phyloP scores from a whole-genome alignment of 2,113 vertebrate genomes.

The Salvator merianae region DNA sequence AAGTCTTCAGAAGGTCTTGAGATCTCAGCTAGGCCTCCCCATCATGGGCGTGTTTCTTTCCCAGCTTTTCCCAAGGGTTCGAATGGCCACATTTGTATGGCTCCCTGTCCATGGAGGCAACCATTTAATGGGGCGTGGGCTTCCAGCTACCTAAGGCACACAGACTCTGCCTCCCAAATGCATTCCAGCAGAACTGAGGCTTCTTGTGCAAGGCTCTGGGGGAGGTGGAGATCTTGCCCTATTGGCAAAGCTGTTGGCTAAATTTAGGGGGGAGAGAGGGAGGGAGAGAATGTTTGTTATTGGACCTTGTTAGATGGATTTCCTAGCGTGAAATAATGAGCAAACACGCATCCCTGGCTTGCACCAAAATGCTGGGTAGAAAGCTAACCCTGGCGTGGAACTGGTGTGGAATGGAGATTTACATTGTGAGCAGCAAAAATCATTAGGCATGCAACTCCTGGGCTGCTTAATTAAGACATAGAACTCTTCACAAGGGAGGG shows the following conservation, averaged over 20 bases:
- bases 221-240: constrained; percentile 3
- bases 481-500: constrained; percentile 50
- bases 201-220: not conserved
- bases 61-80: no score
- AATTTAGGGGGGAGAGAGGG: rapidly evolving
- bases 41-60: no score
- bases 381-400: not conserved
- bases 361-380: not conserved
- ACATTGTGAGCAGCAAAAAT: constrained; percentile 55
- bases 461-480: constrained; percentile 71
- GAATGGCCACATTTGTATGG: not conserved
- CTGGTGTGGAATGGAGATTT: constrained; percentile 11
- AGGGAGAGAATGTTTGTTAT: rapidly evolving
- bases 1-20: no score
- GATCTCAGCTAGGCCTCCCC: no score
- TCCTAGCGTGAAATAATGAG: not conserved
- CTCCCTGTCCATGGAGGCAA: not conserved
- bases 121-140: not conserved
- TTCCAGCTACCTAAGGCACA: not conserved
- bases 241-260: not conserved
- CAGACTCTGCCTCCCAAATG: rapidly evolving
- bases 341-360: rapidly evolving
- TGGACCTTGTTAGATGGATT: constrained; percentile 32
- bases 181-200: not conserved
- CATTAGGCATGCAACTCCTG: constrained; percentile 66